Evolutionary conservation across 2,797 vertebrate species (phyloP).

Genomic region (Mormyrus proboscirostris): DNA sequence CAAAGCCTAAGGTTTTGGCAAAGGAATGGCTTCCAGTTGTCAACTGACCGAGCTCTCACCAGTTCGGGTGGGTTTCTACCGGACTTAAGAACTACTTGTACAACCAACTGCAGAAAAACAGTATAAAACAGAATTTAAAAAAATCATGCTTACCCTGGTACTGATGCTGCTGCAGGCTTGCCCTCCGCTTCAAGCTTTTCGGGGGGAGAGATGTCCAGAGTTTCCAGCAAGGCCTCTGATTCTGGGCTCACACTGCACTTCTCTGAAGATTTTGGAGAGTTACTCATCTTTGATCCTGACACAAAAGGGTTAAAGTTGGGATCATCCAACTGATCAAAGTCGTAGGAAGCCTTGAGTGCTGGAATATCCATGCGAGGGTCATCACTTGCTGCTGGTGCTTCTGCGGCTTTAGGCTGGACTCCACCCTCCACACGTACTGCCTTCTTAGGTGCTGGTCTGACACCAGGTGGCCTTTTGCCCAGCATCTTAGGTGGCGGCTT

Average conservation of each 20-base stretch:
- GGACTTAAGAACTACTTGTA: background rate
- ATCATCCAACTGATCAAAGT: conserved; percentile 67
- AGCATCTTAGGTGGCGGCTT: conserved; percentile 64
- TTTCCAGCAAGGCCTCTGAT: background rate
- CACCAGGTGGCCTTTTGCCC: conserved; percentile 54
- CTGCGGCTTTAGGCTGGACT: conserved; percentile 25
- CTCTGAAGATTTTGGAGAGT: conserved; percentile 45
- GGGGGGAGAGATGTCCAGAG: conserved; percentile 4
- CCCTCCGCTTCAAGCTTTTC: background rate
- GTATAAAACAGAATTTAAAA: no score
- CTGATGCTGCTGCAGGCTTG: conserved; percentile 20
- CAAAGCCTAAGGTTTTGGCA: background rate
- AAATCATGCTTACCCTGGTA: conserved; percentile 34
- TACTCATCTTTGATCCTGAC: conserved; percentile 48
- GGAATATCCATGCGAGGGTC: conserved; percentile 29
- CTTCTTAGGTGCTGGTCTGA: conserved; percentile 50
- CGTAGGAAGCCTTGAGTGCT: conserved; percentile 51
- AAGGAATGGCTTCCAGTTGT: background rate
- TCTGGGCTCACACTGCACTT: conserved; percentile 23
- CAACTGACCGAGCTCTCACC: background rate
- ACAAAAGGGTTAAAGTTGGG: conserved; percentile 69
- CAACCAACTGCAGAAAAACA: background rate
- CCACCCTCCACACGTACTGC: conserved; percentile 39
- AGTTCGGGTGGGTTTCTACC: background rate
- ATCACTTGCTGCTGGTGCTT: background rate